Percentiles rank a stretch among this genome's conserved stretches.
Conservation (phyloP, 2,797 vertebrate genomes). For the Merluccius polli region DNA sequence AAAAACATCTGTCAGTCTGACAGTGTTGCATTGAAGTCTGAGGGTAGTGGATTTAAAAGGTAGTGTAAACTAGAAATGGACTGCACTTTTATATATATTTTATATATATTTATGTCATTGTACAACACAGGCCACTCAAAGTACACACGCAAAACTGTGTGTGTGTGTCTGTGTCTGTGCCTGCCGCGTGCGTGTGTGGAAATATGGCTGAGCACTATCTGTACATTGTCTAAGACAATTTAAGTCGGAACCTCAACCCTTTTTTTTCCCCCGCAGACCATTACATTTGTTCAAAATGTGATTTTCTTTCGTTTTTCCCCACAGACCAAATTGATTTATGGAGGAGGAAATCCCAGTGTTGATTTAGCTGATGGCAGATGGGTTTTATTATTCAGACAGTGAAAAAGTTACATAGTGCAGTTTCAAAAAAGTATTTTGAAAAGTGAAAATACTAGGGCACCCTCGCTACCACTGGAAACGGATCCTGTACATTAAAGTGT, state of each 20-base stretch:
- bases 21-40: no score
- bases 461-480: no score
- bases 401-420: not conserved
- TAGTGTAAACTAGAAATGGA: not conserved
- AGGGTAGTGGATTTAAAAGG: not conserved
- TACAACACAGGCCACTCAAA: no score
- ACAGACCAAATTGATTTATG: no score
- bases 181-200: not conserved
- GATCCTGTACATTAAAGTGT: no score
- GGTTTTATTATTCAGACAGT: not conserved
- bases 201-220: conserved; percentile 4
- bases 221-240: conserved; percentile 20
- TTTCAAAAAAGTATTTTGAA: not conserved
- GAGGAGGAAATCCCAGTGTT: no score
- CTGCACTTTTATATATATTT: not conserved
- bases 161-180: not conserved
- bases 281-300: no score
- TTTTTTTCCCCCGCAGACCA: no score
- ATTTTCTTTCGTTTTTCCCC: no score
- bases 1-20: not conserved
- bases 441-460: not conserved
- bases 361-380: no score
- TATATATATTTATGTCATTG: no score
- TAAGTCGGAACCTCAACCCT: no score
- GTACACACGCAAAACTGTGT: not conserved